These are phyloP conservation scores for Butorides virescens DNA, from an alignment of 2,113 vertebrate species.

Conservation along the genomic window DNA sequence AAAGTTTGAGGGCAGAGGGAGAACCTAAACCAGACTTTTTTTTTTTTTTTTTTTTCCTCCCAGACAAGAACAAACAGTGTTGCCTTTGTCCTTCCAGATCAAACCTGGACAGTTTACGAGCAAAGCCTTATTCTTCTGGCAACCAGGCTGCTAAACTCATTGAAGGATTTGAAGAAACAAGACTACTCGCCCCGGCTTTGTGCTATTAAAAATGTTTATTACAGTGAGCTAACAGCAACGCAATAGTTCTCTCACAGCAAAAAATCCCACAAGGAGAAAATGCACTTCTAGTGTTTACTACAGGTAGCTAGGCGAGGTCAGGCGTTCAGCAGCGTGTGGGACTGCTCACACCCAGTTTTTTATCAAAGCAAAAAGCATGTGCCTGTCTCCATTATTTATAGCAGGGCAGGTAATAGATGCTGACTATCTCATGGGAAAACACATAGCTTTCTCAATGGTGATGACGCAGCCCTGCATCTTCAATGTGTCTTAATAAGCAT, in stretches of 20 bases:
- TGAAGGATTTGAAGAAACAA: constrained; percentile 12
- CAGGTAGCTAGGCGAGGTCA: background rate
- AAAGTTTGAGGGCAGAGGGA: background rate
- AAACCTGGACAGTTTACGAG: constrained; percentile 20
- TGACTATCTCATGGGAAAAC: background rate
- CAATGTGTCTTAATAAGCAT: background rate
- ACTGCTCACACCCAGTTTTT: background rate
- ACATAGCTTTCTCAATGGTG: background rate
- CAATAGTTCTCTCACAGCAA: background rate
- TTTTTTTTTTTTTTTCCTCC: background rate
- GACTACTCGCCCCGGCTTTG: background rate
- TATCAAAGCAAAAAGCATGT: background rate
- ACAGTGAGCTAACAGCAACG: background rate
- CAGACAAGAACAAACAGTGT: background rate
- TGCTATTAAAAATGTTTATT: constrained; percentile 28
- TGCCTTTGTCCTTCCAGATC: constrained; percentile 25
- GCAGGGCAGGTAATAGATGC: background rate
- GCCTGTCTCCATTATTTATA: background rate
- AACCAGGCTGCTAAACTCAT: constrained; percentile 15
- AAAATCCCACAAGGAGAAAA: constrained; percentile 6
- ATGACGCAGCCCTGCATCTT: background rate
- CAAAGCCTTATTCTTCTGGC: background rate
- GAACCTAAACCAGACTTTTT: background rate
- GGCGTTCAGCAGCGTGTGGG: background rate
- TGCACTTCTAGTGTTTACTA: background rate